A percentile compares a stretch with the other conserved stretches of the same genome.
phyloP scores from a whole-genome alignment of 2,888 invertebrate species.

The Ischnura elegans region DNA sequence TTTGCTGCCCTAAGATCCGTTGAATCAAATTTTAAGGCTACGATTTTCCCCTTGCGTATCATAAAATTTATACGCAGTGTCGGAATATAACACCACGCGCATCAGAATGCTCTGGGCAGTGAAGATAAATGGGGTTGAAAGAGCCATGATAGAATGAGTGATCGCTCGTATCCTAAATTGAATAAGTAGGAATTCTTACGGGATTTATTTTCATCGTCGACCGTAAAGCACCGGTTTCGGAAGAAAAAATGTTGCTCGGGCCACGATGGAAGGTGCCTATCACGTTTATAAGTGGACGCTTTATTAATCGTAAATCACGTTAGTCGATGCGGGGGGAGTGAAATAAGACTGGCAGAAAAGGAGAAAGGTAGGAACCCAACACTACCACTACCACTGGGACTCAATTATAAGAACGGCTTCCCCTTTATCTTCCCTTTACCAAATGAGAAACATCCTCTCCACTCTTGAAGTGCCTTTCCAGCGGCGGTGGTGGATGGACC shows the following conservation, averaged over 20 bases:
- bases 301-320: constrained; percentile 24
- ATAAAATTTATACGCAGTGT: not conserved
- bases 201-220: constrained; percentile 6
- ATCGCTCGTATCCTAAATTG: not conserved
- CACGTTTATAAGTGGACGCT: constrained; percentile 21
- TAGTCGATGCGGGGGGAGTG: not conserved
- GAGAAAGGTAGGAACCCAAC: not conserved
- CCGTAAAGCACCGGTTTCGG: not conserved
- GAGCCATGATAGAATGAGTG: constrained; percentile 10
- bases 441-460: not conserved
- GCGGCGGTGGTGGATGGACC: not conserved
- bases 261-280: not conserved
- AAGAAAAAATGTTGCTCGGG: not conserved
- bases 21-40: no score
- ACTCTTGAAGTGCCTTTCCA: not conserved
- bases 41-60: not conserved
- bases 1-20: no score
- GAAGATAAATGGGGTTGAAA: constrained; percentile 5
- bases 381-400: not conserved
- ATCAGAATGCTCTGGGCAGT: not conserved
- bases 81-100: not conserved
- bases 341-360: not conserved
- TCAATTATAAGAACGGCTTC: constrained; percentile 19
- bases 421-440: not conserved
- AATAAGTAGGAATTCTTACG: not conserved